Conservation (phyloP, 1,140 invertebrate species). For the Pseudomyrmex dendroicus region DNA sequence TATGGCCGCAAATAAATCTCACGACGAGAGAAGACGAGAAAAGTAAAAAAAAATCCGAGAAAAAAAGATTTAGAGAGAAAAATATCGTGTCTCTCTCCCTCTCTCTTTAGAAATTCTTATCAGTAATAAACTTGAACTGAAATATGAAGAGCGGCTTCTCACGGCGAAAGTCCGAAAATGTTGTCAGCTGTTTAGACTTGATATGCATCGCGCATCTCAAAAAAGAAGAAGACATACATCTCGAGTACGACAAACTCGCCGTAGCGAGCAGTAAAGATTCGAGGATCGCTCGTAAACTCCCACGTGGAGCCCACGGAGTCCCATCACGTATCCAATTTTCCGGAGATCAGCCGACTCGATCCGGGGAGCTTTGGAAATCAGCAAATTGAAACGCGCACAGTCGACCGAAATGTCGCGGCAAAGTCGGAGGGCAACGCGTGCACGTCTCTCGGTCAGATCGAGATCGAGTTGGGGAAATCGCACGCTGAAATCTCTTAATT, state of each 20-base stretch:
- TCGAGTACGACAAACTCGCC: conserved; percentile 43
- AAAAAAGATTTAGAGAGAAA: neutral
- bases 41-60: neutral
- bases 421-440: conserved; percentile 39
- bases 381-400: conserved; percentile 75
- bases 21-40: conserved; percentile 24
- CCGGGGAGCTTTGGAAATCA: conserved; percentile 78
- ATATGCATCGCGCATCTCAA: neutral
- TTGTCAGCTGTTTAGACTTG: conserved; percentile 52
- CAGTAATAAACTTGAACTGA: neutral
- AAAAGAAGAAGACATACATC: conserved; percentile 40
- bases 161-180: conserved; percentile 18
- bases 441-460: neutral
- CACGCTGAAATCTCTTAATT: neutral
- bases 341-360: conserved; percentile 80
- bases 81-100: neutral
- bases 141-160: neutral
- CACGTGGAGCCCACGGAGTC: conserved; percentile 76
- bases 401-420: conserved; percentile 33
- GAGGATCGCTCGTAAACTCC: conserved; percentile 77
- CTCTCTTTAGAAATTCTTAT: neutral
- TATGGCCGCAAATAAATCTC: conserved; percentile 71
- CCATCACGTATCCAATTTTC: conserved; percentile 84
- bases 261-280: conserved; percentile 67
- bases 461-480: conserved; percentile 14